Conservation (phyloP, 2,888 invertebrate genomes). For the Cyclophora punctaria region DNA sequence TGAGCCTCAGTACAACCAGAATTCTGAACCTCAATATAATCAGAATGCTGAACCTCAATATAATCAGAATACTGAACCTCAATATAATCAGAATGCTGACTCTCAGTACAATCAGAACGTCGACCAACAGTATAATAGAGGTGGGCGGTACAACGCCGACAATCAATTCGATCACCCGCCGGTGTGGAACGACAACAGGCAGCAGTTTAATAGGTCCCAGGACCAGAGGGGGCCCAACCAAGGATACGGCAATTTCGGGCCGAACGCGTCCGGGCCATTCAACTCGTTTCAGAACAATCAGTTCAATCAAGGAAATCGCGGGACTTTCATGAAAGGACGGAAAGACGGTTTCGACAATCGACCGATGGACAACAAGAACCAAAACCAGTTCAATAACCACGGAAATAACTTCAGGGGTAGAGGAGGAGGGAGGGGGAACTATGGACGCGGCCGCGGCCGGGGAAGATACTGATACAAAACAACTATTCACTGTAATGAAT, state of each 20-base stretch:
- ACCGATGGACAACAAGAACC: constrained; percentile 13
- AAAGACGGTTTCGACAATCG: constrained; percentile 25
- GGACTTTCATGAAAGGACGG: constrained; percentile 36
- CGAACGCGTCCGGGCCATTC: neutral
- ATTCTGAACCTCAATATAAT: neutral
- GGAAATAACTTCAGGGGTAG: constrained; percentile 35
- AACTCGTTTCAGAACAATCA: neutral
- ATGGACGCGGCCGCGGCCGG: constrained; percentile 38
- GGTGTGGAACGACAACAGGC: constrained; percentile 15
- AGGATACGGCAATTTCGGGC: neutral
- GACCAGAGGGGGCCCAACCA: neutral
- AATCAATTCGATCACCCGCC: constrained; percentile 10
- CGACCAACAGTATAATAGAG: too few species aligned
- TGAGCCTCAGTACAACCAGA: constrained; percentile 4
- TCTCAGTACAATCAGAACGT: too few species aligned
- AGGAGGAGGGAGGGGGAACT: constrained; percentile 32
- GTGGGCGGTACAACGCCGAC: neutral
- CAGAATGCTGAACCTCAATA: too few species aligned
- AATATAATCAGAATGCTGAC: too few species aligned
- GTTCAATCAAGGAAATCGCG: constrained; percentile 13
- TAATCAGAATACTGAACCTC: too few species aligned
- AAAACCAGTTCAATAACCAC: constrained; percentile 28
- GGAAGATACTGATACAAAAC: constrained; percentile 17
- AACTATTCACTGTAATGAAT: neutral
- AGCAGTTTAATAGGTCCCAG: too few species aligned